Conservation (phyloP, 2,888 invertebrate species). For the Melanchra persicariae region DNA sequence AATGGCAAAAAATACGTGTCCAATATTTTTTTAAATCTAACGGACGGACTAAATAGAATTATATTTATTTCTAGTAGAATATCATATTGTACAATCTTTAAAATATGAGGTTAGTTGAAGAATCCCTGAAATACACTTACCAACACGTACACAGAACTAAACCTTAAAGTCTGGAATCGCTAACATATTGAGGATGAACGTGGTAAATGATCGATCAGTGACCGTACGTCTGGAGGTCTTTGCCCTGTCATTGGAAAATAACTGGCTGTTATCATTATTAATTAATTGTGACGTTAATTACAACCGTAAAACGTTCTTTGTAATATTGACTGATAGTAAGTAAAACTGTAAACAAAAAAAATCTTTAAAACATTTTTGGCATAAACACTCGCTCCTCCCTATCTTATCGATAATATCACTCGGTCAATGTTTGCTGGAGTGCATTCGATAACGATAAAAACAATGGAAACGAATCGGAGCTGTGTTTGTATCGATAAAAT, state of each 20-base stretch:
- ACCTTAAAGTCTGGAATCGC: background rate
- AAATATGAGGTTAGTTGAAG: background rate
- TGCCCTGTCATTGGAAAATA: slow-evolving; percentile 1
- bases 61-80: no score
- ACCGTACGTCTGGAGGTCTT: background rate
- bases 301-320: slow-evolving; percentile 13
- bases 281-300: slow-evolving; percentile 8
- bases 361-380: slow-evolving; percentile 43
- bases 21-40: no score
- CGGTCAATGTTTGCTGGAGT: slow-evolving; percentile 53
- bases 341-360: slow-evolving; percentile 31
- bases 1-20: no score
- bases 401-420: slow-evolving; percentile 56
- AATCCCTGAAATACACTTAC: no score
- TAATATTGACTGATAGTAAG: slow-evolving; percentile 13
- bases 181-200: background rate
- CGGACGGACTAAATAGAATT: no score
- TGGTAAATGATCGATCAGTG: background rate
- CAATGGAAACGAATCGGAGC: slow-evolving; percentile 31
- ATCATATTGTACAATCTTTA: no score
- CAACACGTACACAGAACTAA: background rate
- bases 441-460: slow-evolving; percentile 60
- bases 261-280: background rate
- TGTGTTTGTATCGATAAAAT: slow-evolving; percentile 32
- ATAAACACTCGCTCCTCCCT: slow-evolving; percentile 20